Percentiles rank a stretch among this genome's conserved stretches.
phyloP scores from a whole-genome alignment of 2,113 vertebrate genomes.

The Actenoides lindsayi region DNA sequence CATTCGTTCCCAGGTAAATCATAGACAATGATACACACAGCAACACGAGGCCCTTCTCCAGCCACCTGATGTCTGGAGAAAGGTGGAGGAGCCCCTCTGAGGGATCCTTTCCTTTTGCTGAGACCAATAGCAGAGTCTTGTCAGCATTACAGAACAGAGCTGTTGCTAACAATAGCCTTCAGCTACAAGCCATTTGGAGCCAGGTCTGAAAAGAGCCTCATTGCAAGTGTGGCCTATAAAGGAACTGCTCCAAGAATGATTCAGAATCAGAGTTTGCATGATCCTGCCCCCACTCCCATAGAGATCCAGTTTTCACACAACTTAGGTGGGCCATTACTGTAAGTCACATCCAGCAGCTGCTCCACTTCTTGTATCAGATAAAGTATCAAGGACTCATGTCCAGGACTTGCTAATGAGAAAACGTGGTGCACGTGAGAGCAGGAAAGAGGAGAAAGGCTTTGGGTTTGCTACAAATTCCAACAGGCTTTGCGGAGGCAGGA shows the following conservation, averaged over 20 bases:
- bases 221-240: background rate
- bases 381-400: background rate
- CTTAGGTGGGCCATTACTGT: slow-evolving; percentile 47
- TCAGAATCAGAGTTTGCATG: background rate
- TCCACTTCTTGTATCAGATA: slow-evolving; percentile 6
- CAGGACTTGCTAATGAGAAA: background rate
- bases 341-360: slow-evolving; percentile 21
- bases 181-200: background rate
- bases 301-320: slow-evolving; percentile 17
- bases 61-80: fast-evolving
- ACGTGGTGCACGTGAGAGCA: background rate
- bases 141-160: background rate
- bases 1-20: background rate
- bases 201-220: background rate
- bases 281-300: background rate
- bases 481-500: background rate
- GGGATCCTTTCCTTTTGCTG: background rate
- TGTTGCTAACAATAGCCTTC: background rate
- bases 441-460: background rate
- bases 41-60: background rate
- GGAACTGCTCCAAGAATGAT: slow-evolving; percentile 42
- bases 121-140: background rate
- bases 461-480: background rate
- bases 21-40: background rate
- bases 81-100: background rate